Base-by-base conservation (phyloP, 2,888 invertebrate species). In the Sisyra nigra region DNA sequence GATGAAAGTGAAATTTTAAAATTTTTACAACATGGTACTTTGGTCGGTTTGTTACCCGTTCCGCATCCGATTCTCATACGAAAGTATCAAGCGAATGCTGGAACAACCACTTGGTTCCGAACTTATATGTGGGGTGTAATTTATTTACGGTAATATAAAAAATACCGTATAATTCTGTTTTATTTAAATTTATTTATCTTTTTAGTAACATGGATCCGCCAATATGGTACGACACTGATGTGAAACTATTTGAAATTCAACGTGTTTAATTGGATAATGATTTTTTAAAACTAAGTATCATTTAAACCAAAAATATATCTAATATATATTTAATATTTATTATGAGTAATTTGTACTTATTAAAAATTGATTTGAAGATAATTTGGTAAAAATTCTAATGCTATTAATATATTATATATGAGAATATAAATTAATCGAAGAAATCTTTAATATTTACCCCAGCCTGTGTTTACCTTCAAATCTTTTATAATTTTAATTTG, bases 101-200 rank as follows among this genome's bases (percentile, higher is more conserved):
- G 96, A 47, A 99, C 98, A 1, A 96, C 96, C 18, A 92, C 94
- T 56, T 98, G 98, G 98, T 98, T 98, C 69, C 72, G 97, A 44
- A 98, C 97, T 0, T 99, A 98, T 62, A 89, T 98, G 79, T 99
- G 97, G 97, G 98, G 97, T 41, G 92, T 98, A 44, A 96, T 99
- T 52, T 98, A 98, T 65, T 74, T 98, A 54, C 80, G 92, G 81
- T 87, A 58, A 56, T 3, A 55, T 48, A 29, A 31, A 42, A 38
- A 37, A 42, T 34, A 44, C 35, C 41, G 32, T 30, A 19, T 36
- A 35, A n/a, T 24, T 24, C 7, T 5, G 3, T 7, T 3, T 24
- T 13, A 11, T n/a, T 30, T n/a, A 14, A 35, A 41, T 8, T 37
- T 19, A 19, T 40, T 44, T 47, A 46, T 45, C 52, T 46, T 66